These are phyloP conservation scores for Luperina nickerlii DNA, from an alignment of 2,888 invertebrate species.

Conservation along the genomic window DNA sequence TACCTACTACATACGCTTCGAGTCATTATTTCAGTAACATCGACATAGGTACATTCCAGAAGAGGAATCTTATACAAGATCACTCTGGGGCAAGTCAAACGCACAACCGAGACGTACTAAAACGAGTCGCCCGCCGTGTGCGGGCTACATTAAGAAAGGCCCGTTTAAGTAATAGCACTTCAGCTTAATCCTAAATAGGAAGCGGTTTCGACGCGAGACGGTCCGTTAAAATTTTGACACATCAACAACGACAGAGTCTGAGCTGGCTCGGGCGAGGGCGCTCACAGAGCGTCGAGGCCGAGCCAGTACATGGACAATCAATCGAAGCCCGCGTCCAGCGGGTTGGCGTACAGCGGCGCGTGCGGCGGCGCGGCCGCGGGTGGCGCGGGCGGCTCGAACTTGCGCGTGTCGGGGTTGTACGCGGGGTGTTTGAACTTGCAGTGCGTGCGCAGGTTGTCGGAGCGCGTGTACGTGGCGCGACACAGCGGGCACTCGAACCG, in stretches of 20 bases:
- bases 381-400: constrained; percentile 94
- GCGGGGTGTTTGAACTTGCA: constrained; percentile 98
- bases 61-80: constrained; percentile 82
- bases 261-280: constrained; percentile 70
- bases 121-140: constrained; percentile 82
- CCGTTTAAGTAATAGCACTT: constrained; percentile 90
- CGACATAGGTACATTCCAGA: constrained; percentile 83
- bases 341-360: constrained; percentile 90
- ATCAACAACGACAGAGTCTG: constrained; percentile 74
- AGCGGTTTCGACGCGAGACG: constrained; percentile 82
- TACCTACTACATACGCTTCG: constrained; percentile 88
- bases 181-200: constrained; percentile 89
- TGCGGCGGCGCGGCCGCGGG: constrained; percentile 87
- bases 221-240: constrained; percentile 80
- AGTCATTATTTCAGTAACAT: constrained; percentile 83
- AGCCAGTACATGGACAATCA: constrained; percentile 87
- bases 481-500: constrained; percentile 97
- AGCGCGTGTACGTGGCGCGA: constrained; percentile 97
- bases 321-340: constrained; percentile 90
- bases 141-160: constrained; percentile 78
- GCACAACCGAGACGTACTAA: constrained; percentile 90
- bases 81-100: constrained; percentile 89
- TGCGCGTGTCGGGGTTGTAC: constrained; percentile 96
- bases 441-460: constrained; percentile 97
- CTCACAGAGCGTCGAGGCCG: constrained; percentile 86